These are phyloP conservation scores for Danio choprae DNA, from an alignment of 2,797 vertebrate genomes.

Conservation along the genomic window DNA sequence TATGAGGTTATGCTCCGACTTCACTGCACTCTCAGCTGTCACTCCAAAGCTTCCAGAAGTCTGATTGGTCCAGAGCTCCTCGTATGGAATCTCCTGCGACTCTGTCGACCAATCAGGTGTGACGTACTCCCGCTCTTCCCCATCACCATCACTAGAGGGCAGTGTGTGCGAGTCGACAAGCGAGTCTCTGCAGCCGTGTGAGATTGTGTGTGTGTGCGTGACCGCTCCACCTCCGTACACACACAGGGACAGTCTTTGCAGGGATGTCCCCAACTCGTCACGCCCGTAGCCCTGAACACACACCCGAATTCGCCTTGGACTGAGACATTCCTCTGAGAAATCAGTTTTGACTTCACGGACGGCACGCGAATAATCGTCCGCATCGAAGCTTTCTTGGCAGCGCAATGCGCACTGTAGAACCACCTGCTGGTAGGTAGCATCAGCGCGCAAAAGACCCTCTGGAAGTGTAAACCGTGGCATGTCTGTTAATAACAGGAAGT, in stretches of 20 bases:
- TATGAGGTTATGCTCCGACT: constrained; percentile 84
- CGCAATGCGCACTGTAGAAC: constrained; percentile 86
- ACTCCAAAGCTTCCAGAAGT: constrained; percentile 69
- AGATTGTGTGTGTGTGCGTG: constrained; percentile 57
- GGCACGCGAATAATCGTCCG: constrained; percentile 92
- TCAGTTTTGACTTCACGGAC: constrained; percentile 91
- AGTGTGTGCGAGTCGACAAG: constrained; percentile 67
- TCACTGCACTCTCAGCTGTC: constrained; percentile 74
- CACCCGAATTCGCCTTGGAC: constrained; percentile 85
- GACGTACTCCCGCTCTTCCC: constrained; percentile 88
- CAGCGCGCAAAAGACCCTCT: constrained; percentile 81
- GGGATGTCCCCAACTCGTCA: constrained; percentile 78
- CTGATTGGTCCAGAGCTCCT: constrained; percentile 94
- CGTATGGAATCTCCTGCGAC: constrained; percentile 92
- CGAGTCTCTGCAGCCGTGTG: constrained; percentile 79
- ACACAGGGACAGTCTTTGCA: constrained; percentile 84
- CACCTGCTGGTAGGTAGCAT: constrained; percentile 85
- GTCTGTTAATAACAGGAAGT: constrained; percentile 92
- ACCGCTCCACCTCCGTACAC: constrained; percentile 73
- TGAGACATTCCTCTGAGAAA: constrained; percentile 87
- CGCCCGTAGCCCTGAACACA: constrained; percentile 80
- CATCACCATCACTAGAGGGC: constrained; percentile 69
- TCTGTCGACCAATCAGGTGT: constrained; percentile 90
- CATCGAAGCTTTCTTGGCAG: constrained; percentile 89
- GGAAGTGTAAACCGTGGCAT: constrained; percentile 93